Evolutionary conservation across 2,113 vertebrate genomes (phyloP).

Genomic region (Sigmodon hispidus): DNA sequence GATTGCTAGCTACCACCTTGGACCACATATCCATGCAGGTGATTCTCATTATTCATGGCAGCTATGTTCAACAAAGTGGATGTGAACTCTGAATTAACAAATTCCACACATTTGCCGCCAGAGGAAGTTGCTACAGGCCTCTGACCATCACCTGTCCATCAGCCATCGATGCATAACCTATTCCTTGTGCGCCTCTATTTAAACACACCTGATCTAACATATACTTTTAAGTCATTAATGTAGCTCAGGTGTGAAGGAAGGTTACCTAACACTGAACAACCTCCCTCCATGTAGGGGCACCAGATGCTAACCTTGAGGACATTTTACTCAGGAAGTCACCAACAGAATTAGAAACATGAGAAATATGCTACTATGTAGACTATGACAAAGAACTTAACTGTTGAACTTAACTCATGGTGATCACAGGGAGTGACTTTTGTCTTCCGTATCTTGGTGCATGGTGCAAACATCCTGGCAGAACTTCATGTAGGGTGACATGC

Average conservation of each 20-base stretch:
- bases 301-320: background rate
- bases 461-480: background rate
- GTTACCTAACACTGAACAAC: background rate
- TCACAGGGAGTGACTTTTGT: background rate
- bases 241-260: background rate
- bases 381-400: background rate
- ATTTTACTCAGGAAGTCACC: background rate
- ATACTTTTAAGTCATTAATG: background rate
- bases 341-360: constrained; percentile 22
- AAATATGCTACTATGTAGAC: background rate
- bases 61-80: background rate
- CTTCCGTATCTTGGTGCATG: background rate
- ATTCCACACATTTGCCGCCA: background rate
- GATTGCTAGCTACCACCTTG: background rate
- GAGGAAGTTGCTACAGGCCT: background rate
- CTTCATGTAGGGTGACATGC: background rate
- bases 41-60: background rate
- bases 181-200: background rate
- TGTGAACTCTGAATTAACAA: background rate
- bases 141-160: constrained; percentile 17
- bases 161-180: background rate
- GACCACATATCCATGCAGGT: background rate
- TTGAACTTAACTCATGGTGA: background rate
- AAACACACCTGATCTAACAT: background rate
- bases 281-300: background rate